phyloP scores from a whole-genome alignment of 1,140 invertebrate species.

The Bombus superbus region DNA sequence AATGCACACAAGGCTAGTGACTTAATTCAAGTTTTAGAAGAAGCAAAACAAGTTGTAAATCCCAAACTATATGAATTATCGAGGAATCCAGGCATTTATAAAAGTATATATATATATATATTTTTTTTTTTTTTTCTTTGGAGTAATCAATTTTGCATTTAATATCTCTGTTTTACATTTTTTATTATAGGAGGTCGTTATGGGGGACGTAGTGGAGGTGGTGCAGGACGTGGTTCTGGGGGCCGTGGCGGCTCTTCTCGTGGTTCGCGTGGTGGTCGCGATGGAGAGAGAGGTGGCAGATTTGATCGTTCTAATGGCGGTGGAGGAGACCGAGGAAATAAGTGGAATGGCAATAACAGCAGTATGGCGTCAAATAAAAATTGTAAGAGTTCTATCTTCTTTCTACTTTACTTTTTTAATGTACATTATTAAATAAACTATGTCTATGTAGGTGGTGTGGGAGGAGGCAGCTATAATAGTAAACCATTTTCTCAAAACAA shows the following conservation, averaged over 20 bases:
- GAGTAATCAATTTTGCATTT: neutral
- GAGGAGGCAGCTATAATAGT: slow-evolving; percentile 64
- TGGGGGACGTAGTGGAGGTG: slow-evolving; percentile 67
- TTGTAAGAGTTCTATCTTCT: slow-evolving; percentile 20
- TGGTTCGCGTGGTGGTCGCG: slow-evolving; percentile 69
- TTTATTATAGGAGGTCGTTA: slow-evolving; percentile 64
- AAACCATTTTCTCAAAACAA: slow-evolving; percentile 73
- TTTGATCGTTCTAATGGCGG: slow-evolving; percentile 72
- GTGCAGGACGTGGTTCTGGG: slow-evolving; percentile 68
- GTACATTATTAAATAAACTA: slow-evolving; percentile 1
- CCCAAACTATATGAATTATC: slow-evolving; percentile 83
- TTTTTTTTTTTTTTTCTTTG: neutral
- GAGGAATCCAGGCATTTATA: slow-evolving; percentile 78
- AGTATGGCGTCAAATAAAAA: slow-evolving; percentile 56
- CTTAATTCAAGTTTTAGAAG: slow-evolving; percentile 87
- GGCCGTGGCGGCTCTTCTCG: slow-evolving; percentile 68
- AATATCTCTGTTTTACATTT: neutral
- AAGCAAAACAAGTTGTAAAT: slow-evolving; percentile 88
- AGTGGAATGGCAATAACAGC: slow-evolving; percentile 73
- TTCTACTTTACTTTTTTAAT: neutral
- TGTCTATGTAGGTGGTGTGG: slow-evolving; percentile 65
- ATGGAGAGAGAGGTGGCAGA: slow-evolving; percentile 72
- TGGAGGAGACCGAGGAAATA: slow-evolving; percentile 71
- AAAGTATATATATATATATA: slow-evolving; percentile 67
- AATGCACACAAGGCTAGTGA: slow-evolving; percentile 90